Conservation (phyloP, 2,113 vertebrate genomes). For the Neotoma lepida region DNA sequence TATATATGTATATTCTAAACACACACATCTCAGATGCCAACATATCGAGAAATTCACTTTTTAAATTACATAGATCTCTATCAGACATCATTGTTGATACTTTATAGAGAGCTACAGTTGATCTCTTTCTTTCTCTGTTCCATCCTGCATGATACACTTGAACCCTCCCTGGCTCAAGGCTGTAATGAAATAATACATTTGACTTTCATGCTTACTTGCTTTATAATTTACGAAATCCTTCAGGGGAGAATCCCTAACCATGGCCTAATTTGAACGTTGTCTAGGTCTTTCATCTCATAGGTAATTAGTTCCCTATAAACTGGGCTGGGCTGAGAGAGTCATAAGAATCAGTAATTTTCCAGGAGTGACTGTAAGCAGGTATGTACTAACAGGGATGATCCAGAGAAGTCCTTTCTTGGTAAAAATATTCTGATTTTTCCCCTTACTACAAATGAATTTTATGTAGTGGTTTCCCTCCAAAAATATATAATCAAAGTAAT, state of each 20-base stretch:
- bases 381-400: not conserved
- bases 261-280: constrained; percentile 38
- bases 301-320: constrained; percentile 48
- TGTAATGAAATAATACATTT: constrained; percentile 15
- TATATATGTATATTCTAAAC: not conserved
- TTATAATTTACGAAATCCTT: constrained; percentile 52
- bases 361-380: not conserved
- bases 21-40: not conserved
- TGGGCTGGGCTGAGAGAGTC: not conserved
- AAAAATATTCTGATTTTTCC: not conserved
- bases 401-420: not conserved
- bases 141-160: not conserved
- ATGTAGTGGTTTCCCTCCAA: not conserved
- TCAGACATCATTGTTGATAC: not conserved
- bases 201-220: not conserved
- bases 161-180: not conserved
- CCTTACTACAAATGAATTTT: constrained; percentile 9
- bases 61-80: not conserved
- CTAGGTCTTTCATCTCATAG: constrained; percentile 8
- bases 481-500: constrained; percentile 20
- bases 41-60: constrained; percentile 13
- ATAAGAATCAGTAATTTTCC: not conserved
- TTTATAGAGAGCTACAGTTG: not conserved
- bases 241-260: constrained; percentile 29
- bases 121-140: not conserved